phyloP scores from a whole-genome alignment of 2,113 vertebrate species.

The Sylvietta virens region DNA sequence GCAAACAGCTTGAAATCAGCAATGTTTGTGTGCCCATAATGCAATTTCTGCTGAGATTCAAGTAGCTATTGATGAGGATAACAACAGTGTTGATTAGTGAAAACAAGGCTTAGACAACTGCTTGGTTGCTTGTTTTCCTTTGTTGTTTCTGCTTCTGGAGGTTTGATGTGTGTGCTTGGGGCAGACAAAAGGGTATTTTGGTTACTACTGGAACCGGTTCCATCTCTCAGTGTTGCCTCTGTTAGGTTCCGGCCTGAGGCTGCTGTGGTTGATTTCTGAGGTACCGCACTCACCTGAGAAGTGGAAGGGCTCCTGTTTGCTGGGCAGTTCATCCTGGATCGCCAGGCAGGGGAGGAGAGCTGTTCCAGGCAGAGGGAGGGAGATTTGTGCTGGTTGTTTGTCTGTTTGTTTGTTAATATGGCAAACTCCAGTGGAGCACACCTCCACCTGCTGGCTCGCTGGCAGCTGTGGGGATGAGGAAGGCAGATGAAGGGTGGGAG shows the following conservation, averaged over 20 bases:
- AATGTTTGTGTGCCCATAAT: conserved; percentile 5
- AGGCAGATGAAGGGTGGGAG: background rate
- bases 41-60: conserved; percentile 12
- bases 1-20: conserved; percentile 17
- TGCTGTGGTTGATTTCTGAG: background rate
- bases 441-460: background rate
- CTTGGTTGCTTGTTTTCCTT: background rate
- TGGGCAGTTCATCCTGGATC: background rate
- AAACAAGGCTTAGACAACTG: background rate
- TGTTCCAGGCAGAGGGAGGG: background rate
- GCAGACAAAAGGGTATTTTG: background rate
- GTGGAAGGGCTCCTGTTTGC: background rate
- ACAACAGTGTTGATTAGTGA: conserved; percentile 12
- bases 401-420: background rate
- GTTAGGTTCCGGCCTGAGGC: background rate
- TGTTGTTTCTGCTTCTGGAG: background rate
- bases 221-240: background rate
- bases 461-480: background rate
- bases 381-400: fast-evolving
- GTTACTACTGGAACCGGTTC: background rate
- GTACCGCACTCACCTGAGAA: background rate
- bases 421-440: fast-evolving
- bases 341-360: background rate
- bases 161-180: background rate
- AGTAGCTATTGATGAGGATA: conserved; percentile 7